Conservation (phyloP, 1,140 invertebrate species). For the Dendrolimus kikuchii region DNA sequence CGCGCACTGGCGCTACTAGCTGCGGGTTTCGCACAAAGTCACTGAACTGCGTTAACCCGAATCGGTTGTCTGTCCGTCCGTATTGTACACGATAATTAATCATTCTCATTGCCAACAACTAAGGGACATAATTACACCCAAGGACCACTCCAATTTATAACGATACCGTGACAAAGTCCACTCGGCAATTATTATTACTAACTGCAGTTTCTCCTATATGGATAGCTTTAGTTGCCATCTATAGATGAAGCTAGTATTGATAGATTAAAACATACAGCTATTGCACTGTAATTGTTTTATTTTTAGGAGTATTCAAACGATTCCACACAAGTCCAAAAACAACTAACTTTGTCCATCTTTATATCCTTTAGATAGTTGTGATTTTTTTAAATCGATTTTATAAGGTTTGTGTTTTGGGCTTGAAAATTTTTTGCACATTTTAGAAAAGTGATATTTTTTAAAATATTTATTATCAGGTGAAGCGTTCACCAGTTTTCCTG, state of each 20-base stretch:
- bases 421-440: no score
- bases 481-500: no score
- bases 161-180: conserved; percentile 50
- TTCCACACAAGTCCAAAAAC: no score
- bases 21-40: conserved; percentile 33
- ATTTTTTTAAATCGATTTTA: no score
- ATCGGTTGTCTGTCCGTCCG: conserved; percentile 51
- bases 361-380: no score
- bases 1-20: conserved; percentile 5
- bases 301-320: neutral
- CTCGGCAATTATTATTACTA: conserved; percentile 47
- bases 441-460: no score
- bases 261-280: no score
- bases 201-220: conserved; percentile 17
- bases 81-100: conserved; percentile 58
- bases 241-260: no score
- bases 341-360: no score
- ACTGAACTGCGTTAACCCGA: conserved; percentile 58
- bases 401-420: no score
- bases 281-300: neutral
- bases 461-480: no score
- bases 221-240: no score
- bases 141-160: conserved; percentile 57
- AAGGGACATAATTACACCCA: conserved; percentile 55
- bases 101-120: conserved; percentile 39